Base-by-base conservation (phyloP, 2,888 invertebrate genomes). In the Stegana nigrithorax region DNA sequence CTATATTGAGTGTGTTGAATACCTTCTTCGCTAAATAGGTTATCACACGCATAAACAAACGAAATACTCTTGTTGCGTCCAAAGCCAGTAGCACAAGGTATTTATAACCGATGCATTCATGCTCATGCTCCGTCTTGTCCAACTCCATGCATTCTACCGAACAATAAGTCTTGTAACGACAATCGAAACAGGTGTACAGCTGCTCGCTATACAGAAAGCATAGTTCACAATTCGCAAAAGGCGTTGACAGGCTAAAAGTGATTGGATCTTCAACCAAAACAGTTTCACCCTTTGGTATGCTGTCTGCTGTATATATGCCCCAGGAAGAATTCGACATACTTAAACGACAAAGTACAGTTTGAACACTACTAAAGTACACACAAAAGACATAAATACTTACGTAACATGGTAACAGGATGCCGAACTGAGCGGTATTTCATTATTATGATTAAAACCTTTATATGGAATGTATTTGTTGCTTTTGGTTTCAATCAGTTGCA, bases 101-200 rank as follows among this genome's bases (percentile, higher is more conserved):
- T 50, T 60, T 59, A n/a, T 59, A 73, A 5, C 64, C 72, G 39
- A 45, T 26, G 12, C 71, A 72, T 39, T 72, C 71, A 44, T 12
- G 5, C 19, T 51, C 5, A 12, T 72, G 71, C 0, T 17, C 44
- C 5, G n/a, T 19, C n/a, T 21, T 23, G 47, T 72, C 72, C 2
- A 19, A 5, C 1, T 61, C 7, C 25, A 65, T 59, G 7, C 72
- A 72, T 3, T 12, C 0, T 23, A 25, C n/a, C 1, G 70, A 70
- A 12, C 74, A 73, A 26, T 72, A 72, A 2, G 65, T 53, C 23
- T 58, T 73, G 17, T 60, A 70, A 1, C 72, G 72, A 23, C 74
- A 73, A 1, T 50, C 12, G 6, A 14, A 23, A n/a, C 72, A 73
- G 3, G 64, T 70, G 14, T 70, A 72, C 5, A 73, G 50, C 21